Evolutionary conservation across 2,797 vertebrate genomes (phyloP), one percentile per base, ranked within the genome.

Genomic region (Danio aesculapii): DNA sequence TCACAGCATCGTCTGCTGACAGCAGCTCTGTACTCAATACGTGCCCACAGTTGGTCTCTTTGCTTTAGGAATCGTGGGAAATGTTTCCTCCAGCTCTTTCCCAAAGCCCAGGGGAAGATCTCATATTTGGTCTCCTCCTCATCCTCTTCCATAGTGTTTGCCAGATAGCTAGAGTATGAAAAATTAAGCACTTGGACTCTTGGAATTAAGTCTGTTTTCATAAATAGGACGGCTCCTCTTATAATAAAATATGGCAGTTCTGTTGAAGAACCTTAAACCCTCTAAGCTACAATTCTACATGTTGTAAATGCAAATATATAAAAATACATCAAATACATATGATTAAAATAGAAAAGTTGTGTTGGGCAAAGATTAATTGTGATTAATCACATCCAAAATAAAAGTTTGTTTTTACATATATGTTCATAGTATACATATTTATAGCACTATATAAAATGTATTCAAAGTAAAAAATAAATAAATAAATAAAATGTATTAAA

Each of bases 121-220:
- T 98, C 97, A 87, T 98, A 97, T 87, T 97, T 99, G 39, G 85
- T 91, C 90, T 98, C 96, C 91, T 98, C 97, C 72, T 98, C 95
- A 14, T 99, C 98, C 93, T 99, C 98, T 94, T 99, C 98, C 95
- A 99, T 96, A 75, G 96, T 98, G 91, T 99, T 97, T 78, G 98
- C 98, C 71, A 99, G 94, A 89, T 99, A 98, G 75, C 98, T 99
- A 86, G 0, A 30, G 11, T 19, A 83, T 78, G 17, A 11, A 76
- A 52, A 12, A 74, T 16, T 6, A 5, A 62, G 64, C 30, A 50
- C 8, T 44, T 21, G 0, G 17, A 41, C 1, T 59, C 46, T 8
- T 41, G 44, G 11, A 41, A 53, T 52, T 19, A 19, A 39, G 21
- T n/a, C 3, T 46, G 2, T 11, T 57, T 8, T 68, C 2, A n/a